phyloP scores from a whole-genome alignment of 2,888 invertebrate species.

The Linyphia triangularis region DNA sequence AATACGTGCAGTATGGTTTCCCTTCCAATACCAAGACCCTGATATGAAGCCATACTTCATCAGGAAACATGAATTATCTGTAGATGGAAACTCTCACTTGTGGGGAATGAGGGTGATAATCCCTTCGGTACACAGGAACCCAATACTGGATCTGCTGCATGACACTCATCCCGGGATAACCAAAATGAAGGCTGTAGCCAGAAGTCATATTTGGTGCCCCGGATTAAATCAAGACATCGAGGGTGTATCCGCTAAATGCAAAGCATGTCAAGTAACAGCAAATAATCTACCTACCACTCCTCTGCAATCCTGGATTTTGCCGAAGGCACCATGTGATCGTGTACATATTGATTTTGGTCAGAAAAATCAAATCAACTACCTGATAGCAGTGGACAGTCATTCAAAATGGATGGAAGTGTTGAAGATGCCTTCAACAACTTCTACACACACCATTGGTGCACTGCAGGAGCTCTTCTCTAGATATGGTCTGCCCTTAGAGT shows the following conservation, averaged over 20 bases:
- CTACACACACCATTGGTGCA: background rate
- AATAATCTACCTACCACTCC: background rate
- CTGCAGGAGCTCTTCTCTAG: background rate
- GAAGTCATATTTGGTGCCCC: slow-evolving; percentile 19
- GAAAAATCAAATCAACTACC: background rate
- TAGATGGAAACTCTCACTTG: background rate
- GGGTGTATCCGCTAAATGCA: background rate
- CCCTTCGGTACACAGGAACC: background rate
- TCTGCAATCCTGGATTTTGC: background rate
- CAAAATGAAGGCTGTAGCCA: slow-evolving; percentile 18
- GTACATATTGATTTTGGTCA: background rate
- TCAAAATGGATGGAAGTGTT: slow-evolving; percentile 21
- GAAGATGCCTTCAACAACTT: background rate
- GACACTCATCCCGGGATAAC: slow-evolving; percentile 12
- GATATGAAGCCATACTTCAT: slow-evolving; percentile 10
- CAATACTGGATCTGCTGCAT: background rate
- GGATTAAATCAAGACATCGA: slow-evolving; percentile 9
- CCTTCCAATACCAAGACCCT: background rate
- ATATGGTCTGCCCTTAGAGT: background rate
- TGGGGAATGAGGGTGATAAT: slow-evolving; percentile 23
- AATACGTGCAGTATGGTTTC: slow-evolving; percentile 6
- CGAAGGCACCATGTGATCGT: background rate
- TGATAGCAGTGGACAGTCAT: background rate
- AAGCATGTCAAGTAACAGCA: background rate
- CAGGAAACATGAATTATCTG: slow-evolving; percentile 11